A percentile compares a stretch with the other conserved stretches of the same genome.
Conservation (phyloP, 2,797 vertebrate genomes). For the Tapirus indicus region DNA sequence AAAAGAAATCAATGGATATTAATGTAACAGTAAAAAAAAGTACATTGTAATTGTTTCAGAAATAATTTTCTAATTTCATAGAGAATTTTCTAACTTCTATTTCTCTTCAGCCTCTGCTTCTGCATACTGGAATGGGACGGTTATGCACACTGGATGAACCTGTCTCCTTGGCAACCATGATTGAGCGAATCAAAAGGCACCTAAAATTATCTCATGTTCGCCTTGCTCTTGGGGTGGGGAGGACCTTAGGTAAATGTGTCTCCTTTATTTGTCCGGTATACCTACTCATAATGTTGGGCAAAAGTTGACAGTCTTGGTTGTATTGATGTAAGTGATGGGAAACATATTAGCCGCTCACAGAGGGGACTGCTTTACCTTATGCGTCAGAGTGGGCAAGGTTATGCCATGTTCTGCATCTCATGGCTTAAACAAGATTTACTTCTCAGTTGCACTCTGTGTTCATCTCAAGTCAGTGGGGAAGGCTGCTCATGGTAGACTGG, state of each 20-base stretch:
- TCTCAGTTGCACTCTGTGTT: background rate
- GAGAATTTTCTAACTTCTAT: background rate
- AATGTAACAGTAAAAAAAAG: too few species aligned
- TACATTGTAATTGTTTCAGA: too few species aligned
- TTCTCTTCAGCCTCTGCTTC: conserved; percentile 90
- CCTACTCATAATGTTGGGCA: background rate
- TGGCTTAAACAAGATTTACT: background rate
- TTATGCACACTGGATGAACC: conserved; percentile 91
- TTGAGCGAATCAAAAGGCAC: conserved; percentile 93
- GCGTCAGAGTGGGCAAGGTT: background rate
- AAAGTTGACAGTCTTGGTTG: background rate
- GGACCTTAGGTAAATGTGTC: conserved; percentile 90
- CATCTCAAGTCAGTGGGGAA: background rate
- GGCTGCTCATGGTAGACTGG: background rate
- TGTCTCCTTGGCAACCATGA: conserved; percentile 87
- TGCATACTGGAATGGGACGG: conserved; percentile 94
- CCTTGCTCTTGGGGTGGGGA: conserved; percentile 93
- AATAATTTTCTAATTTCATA: too few species aligned
- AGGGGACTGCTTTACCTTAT: background rate
- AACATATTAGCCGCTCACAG: background rate
- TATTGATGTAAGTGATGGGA: background rate
- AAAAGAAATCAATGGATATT: too few species aligned
- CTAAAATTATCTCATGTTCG: conserved; percentile 93
- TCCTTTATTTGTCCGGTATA: background rate
- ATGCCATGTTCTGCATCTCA: background rate